Evolutionary conservation across 2,888 invertebrate species (phyloP).

Genomic region (Andrena trimmerana): DNA sequence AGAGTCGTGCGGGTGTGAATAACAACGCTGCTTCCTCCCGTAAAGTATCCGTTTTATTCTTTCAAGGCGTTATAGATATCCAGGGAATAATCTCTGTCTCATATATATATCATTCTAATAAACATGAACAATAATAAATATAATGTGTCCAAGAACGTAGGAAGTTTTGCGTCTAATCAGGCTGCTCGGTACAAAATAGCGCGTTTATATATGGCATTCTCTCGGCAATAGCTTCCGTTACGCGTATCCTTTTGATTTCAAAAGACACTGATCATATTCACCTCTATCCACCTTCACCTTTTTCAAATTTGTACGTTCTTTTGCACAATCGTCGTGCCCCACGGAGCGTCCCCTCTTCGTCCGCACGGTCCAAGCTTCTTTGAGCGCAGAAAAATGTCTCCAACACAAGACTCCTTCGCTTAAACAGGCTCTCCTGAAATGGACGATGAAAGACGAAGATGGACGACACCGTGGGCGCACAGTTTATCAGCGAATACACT

Average conservation of each 20-base stretch:
- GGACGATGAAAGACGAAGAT: background rate
- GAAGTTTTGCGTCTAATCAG: conserved; percentile 83
- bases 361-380: background rate
- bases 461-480: conserved; percentile 18
- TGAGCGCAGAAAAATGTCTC: background rate
- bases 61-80: conserved; percentile 82
- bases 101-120: conserved; percentile 83
- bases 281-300: conserved; percentile 45
- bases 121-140: conserved; percentile 85
- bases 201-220: conserved; percentile 81
- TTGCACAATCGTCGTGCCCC: conserved; percentile 42
- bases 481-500: conserved; percentile 53
- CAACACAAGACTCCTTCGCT: conserved; percentile 8
- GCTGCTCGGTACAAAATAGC: conserved; percentile 83
- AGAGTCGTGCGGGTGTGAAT: conserved; percentile 17
- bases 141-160: conserved; percentile 83
- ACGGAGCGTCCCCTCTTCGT: conserved; percentile 26
- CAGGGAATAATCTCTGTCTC: conserved; percentile 83
- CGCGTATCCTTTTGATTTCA: conserved; percentile 73
- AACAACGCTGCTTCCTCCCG: conserved; percentile 61
- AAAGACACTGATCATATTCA: conserved; percentile 61
- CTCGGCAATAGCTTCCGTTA: conserved; percentile 76
- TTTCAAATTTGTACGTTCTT: conserved; percentile 60
- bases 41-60: conserved; percentile 82
- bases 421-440: background rate